Percentiles rank a stretch among this genome's conserved stretches.
These are phyloP conservation scores for Trachymyrmex cornetzi DNA, from an alignment of 1,140 invertebrate genomes.

Conservation along the genomic window DNA sequence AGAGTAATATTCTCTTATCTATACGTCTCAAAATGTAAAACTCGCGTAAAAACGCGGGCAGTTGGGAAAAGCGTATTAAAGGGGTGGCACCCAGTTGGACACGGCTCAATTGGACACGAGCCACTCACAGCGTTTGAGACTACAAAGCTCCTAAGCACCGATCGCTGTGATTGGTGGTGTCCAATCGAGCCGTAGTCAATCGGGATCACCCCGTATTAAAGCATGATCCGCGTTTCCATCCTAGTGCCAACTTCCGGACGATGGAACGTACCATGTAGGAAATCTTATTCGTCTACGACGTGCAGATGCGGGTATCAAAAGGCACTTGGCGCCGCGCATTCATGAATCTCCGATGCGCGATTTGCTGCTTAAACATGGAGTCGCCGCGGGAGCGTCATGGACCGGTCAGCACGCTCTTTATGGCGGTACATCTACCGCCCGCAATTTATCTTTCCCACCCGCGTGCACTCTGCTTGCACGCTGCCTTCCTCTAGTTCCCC, in stretches of 20 bases:
- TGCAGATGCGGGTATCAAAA: slow-evolving; percentile 15
- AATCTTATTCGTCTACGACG: neutral
- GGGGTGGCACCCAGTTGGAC: too few relatives aligned
- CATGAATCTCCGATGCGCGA: slow-evolving; percentile 41
- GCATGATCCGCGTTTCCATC: neutral
- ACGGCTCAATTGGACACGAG: too few relatives aligned
- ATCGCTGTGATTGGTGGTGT: too few relatives aligned
- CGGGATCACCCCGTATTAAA: too few relatives aligned
- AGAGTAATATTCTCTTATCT: slow-evolving; percentile 22
- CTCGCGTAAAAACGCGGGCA: neutral
- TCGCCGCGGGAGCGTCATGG: slow-evolving; percentile 44
- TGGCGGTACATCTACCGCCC: slow-evolving; percentile 63
- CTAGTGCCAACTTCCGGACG: neutral
- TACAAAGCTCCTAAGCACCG: too few relatives aligned
- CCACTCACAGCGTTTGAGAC: too few relatives aligned
- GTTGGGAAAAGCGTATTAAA: neutral
- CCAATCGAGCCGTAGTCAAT: too few relatives aligned
- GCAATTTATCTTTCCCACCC: slow-evolving; percentile 73
- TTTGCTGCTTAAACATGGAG: slow-evolving; percentile 53
- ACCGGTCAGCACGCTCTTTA: slow-evolving; percentile 63
- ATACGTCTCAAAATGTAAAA: neutral
- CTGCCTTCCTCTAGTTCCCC: neutral
- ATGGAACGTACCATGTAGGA: neutral
- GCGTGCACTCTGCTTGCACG: slow-evolving; percentile 51
- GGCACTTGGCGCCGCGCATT: slow-evolving; percentile 19